phyloP scores from a whole-genome alignment of 1,140 invertebrate species.

The Habropoda laboriosa region DNA sequence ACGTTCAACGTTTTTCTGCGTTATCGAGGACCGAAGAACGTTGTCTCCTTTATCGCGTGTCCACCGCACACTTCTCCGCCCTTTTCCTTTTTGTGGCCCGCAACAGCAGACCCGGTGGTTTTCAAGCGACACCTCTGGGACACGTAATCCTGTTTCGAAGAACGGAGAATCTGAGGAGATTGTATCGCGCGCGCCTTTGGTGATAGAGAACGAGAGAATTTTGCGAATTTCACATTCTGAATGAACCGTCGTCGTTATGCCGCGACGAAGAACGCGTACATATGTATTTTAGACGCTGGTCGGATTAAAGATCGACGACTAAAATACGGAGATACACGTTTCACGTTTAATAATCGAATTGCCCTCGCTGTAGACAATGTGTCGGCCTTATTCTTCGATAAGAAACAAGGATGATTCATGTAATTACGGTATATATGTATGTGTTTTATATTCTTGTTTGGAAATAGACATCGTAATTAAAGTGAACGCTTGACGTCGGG shows the following conservation, averaged over 20 bases:
- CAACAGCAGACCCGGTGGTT: too few species aligned
- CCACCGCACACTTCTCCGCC: too few species aligned
- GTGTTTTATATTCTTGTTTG: neutral
- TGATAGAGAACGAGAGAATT: neutral
- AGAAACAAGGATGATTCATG: neutral
- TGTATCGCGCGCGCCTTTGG: neutral
- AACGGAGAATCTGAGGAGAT: neutral
- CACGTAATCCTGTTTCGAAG: neutral
- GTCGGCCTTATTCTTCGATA: neutral
- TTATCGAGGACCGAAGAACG: conserved; percentile 1
- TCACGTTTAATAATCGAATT: conserved; percentile 7
- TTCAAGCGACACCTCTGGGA: neutral
- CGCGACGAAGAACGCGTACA: too few species aligned
- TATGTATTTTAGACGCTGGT: neutral
- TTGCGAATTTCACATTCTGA: neutral
- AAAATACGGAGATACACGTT: neutral
- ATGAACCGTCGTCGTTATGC: neutral
- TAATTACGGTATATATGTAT: neutral
- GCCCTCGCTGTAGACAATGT: neutral
- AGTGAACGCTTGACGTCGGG: neutral
- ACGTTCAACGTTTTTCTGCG: conserved; percentile 19
- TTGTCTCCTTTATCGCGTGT: neutral
- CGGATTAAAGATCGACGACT: conserved; percentile 4
- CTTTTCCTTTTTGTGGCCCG: too few species aligned
- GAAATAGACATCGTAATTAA: conserved; percentile 11